These are phyloP conservation scores for Dermolepida albohirtum DNA, from an alignment of 2,888 invertebrate species.

Conservation along the genomic window DNA sequence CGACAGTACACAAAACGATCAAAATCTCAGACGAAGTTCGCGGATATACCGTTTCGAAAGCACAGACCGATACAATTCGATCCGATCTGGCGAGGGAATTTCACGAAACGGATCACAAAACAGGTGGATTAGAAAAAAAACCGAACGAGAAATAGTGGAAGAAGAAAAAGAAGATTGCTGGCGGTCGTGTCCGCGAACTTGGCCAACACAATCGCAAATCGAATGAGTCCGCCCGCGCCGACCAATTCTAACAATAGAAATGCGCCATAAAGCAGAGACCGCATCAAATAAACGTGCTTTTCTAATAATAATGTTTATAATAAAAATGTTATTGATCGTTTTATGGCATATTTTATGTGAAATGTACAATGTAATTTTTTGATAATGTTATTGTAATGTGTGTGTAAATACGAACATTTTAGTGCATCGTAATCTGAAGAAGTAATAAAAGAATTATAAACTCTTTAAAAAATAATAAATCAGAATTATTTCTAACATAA, in stretches of 20 bases:
- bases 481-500: too few species aligned
- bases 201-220: conserved; percentile 9
- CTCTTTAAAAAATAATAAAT: too few species aligned
- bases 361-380: too few species aligned
- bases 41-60: conserved; percentile 25
- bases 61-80: conserved; percentile 17
- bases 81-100: conserved; percentile 21
- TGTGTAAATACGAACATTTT: too few species aligned
- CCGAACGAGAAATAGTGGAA: conserved; percentile 9
- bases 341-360: too few species aligned
- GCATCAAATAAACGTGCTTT: too few species aligned
- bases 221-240: conserved; percentile 1
- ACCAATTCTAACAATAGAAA: conserved; percentile 30
- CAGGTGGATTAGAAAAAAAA: background rate
- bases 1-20: conserved; percentile 9
- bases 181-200: conserved; percentile 31
- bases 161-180: background rate
- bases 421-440: too few species aligned
- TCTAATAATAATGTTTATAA: too few species aligned
- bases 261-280: conserved; percentile 2
- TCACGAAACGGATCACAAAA: conserved; percentile 19
- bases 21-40: conserved; percentile 14
- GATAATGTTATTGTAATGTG: too few species aligned
- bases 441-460: too few species aligned
- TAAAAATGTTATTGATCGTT: too few species aligned